phyloP scores from a whole-genome alignment of 1,140 invertebrate species.

The Cyclina sinensis region DNA sequence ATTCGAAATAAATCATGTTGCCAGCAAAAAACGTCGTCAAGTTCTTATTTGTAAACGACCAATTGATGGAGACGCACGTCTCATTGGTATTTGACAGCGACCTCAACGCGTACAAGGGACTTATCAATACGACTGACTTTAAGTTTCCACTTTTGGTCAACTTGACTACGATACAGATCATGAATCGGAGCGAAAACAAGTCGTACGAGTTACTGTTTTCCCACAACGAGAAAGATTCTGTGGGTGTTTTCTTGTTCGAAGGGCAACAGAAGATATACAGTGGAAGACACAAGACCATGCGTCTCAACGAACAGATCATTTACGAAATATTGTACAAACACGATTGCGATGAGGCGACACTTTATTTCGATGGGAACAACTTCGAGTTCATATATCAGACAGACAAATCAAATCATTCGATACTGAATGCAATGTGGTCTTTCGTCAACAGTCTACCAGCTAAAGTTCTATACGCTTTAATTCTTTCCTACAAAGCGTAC shows the following conservation, averaged over 20 bases:
- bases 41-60: neutral
- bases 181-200: neutral
- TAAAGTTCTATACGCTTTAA: neutral
- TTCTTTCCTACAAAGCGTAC: neutral
- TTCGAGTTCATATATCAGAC: conserved; percentile 2
- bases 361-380: conserved; percentile 8
- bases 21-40: neutral
- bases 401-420: neutral
- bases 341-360: neutral
- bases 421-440: neutral
- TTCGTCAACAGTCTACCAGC: neutral
- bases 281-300: neutral
- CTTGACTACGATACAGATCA: neutral
- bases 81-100: neutral
- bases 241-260: neutral
- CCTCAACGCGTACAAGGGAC: neutral
- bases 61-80: neutral
- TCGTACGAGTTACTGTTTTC: neutral
- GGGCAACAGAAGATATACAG: neutral
- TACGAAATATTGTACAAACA: neutral
- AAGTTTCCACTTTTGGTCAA: neutral
- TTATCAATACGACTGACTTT: neutral
- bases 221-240: neutral
- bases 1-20: neutral
- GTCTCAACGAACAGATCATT: neutral